A percentile compares a stretch with the other conserved stretches of the same genome.
Conservation (phyloP, 2,888 invertebrate genomes). For the Stomorhina lunata region DNA sequence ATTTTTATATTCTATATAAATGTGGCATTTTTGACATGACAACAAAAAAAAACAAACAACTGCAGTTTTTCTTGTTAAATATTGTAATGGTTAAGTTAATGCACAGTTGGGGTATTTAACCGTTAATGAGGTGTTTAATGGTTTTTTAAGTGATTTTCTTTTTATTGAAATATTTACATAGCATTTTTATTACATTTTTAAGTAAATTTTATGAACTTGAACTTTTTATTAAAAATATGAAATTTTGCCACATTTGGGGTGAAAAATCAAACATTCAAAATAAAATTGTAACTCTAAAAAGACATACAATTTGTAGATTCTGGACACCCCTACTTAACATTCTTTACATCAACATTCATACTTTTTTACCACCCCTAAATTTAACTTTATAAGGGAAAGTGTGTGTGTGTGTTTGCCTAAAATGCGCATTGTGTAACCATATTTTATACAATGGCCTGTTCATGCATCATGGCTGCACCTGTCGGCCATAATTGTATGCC, state of each 20-base stretch:
- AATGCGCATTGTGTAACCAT: constrained; percentile 18
- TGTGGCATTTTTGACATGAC: constrained; percentile 1
- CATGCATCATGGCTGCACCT: constrained; percentile 67
- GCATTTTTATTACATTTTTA: background rate
- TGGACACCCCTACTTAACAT: too few relatives aligned
- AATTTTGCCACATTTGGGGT: too few relatives aligned
- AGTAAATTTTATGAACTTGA: constrained; percentile 30
- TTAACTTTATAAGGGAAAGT: background rate
- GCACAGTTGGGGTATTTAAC: constrained; percentile 23
- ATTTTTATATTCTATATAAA: background rate
- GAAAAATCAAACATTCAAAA: too few relatives aligned
- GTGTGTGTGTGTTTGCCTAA: background rate
- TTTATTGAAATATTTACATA: background rate
- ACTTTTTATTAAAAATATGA: too few relatives aligned
- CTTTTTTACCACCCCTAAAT: constrained; percentile 12
- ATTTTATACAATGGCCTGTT: constrained; percentile 47
- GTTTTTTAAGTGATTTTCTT: constrained; percentile 47
- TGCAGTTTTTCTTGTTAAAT: background rate
- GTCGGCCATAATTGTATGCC: constrained; percentile 64
- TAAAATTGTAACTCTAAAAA: too few relatives aligned
- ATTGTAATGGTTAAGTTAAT: constrained; percentile 22
- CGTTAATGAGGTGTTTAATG: constrained; percentile 63
- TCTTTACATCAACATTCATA: background rate
- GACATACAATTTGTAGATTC: background rate
- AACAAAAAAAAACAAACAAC: background rate